Evolutionary conservation across 2,888 invertebrate genomes (phyloP).

Genomic region (Torymus auratus): DNA sequence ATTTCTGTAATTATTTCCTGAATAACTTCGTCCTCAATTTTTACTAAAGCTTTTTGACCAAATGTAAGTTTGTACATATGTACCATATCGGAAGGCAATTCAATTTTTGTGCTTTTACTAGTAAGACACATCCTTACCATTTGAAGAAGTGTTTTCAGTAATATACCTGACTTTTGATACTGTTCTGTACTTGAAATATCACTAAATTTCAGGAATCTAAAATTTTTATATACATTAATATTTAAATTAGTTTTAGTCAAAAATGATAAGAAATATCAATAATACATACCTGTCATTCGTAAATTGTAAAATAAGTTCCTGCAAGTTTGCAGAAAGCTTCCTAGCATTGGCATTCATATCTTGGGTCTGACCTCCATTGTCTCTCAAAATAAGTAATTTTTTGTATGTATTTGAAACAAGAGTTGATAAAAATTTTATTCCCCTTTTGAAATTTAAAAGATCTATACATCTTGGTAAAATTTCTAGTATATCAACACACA

Average conservation of each 20-base stretch:
- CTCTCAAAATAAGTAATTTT: slow-evolving; percentile 62
- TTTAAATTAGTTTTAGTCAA: background rate
- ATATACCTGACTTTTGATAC: slow-evolving; percentile 64
- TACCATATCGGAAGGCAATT: slow-evolving; percentile 48
- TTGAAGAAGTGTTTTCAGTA: slow-evolving; percentile 65
- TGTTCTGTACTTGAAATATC: slow-evolving; percentile 54
- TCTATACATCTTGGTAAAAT: slow-evolving; percentile 63
- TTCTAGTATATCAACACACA: slow-evolving; percentile 68
- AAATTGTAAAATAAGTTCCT: slow-evolving; percentile 66
- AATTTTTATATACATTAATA: slow-evolving; percentile 11
- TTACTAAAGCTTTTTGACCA: slow-evolving; percentile 61
- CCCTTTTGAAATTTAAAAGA: slow-evolving; percentile 65
- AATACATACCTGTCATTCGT: slow-evolving; percentile 55
- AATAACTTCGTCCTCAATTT: slow-evolving; percentile 58
- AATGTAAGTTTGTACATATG: slow-evolving; percentile 68
- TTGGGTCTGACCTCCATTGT: slow-evolving; percentile 62
- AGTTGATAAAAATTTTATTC: slow-evolving; percentile 56
- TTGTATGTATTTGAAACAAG: slow-evolving; percentile 63
- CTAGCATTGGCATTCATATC: slow-evolving; percentile 60
- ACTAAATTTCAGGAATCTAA: slow-evolving; percentile 58
- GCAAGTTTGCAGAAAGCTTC: slow-evolving; percentile 61
- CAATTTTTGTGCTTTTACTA: slow-evolving; percentile 29
- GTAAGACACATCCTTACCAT: slow-evolving; percentile 62
- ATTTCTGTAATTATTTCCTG: slow-evolving; percentile 59
- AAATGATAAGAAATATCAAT: background rate